These are phyloP conservation scores for Arctocebus calabarensis DNA, from an alignment of 2,797 vertebrate genomes.

Conservation along the genomic window DNA sequence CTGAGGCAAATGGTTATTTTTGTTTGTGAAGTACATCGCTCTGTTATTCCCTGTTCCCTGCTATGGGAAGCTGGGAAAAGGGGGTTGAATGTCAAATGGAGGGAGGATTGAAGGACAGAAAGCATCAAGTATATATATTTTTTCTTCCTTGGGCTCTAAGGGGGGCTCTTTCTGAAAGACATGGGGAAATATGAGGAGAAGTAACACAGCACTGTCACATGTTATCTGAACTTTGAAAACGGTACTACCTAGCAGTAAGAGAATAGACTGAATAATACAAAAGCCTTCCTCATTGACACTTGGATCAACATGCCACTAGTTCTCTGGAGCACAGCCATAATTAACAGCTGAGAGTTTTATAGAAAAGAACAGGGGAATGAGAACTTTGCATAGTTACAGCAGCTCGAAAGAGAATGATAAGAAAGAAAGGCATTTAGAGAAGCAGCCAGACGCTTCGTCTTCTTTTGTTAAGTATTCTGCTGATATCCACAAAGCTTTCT, in stretches of 20 bases:
- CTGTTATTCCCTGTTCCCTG: background rate
- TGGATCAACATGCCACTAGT: background rate
- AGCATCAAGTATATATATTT: background rate
- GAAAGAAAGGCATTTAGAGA: background rate
- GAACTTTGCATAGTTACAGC: background rate
- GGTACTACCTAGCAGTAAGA: background rate
- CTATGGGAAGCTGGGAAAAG: background rate
- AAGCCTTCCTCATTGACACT: background rate
- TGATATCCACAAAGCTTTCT: background rate
- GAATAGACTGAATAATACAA: background rate
- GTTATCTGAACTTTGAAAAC: slow-evolving; percentile 15
- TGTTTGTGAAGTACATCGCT: background rate
- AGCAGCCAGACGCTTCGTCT: background rate
- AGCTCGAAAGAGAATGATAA: background rate
- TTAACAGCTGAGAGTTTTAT: background rate
- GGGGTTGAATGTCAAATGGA: background rate
- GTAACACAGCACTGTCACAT: background rate
- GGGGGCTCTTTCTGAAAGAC: background rate
- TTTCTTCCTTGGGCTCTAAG: background rate
- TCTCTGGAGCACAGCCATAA: background rate
- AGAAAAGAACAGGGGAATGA: background rate
- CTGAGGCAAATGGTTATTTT: background rate
- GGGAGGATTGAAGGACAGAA: background rate
- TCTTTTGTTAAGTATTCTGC: slow-evolving; percentile 14
- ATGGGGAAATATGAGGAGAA: background rate